Evolutionary conservation across 2,888 invertebrate species (phyloP).

Genomic region (Acleris sparsana): DNA sequence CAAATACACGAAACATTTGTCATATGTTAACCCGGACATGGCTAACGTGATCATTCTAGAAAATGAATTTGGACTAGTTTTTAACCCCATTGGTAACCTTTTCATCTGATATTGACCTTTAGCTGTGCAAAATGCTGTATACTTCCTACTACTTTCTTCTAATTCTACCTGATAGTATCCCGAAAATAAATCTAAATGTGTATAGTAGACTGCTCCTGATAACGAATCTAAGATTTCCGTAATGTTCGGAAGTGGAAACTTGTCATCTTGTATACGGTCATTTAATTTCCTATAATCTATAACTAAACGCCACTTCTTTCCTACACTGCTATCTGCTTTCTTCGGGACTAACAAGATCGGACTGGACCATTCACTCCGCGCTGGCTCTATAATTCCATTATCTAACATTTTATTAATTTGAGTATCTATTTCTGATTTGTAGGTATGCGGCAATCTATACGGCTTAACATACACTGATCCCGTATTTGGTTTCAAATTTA

Average conservation of each 20-base stretch:
- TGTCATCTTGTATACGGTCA: slow-evolving; percentile 14
- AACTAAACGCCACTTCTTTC: slow-evolving; percentile 25
- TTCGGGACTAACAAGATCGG: too few relatives aligned
- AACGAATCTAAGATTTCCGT: slow-evolving; percentile 16
- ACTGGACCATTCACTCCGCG: too few relatives aligned
- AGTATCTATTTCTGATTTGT: too few relatives aligned
- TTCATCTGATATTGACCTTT: slow-evolving; percentile 17
- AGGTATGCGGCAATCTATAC: too few relatives aligned
- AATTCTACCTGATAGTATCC: slow-evolving; percentile 17
- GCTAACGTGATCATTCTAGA: slow-evolving; percentile 10
- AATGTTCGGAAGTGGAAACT: slow-evolving; percentile 20
- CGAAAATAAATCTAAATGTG: slow-evolving; percentile 15
- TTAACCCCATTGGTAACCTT: slow-evolving; percentile 8
- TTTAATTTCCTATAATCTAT: slow-evolving; percentile 19
- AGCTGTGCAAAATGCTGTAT: slow-evolving; percentile 13
- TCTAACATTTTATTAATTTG: too few relatives aligned
- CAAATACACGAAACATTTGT: slow-evolving; percentile 14
- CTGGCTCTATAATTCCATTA: too few relatives aligned
- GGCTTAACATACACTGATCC: too few relatives aligned
- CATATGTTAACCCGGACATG: slow-evolving; percentile 9
- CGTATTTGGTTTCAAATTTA: too few relatives aligned
- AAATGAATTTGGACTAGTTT: slow-evolving; percentile 11
- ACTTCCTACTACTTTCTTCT: slow-evolving; percentile 13
- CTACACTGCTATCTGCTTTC: background rate
- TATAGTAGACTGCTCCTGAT: slow-evolving; percentile 6